Conservation (phyloP, 2,797 vertebrate species). For the Peromyscus eremicus region DNA sequence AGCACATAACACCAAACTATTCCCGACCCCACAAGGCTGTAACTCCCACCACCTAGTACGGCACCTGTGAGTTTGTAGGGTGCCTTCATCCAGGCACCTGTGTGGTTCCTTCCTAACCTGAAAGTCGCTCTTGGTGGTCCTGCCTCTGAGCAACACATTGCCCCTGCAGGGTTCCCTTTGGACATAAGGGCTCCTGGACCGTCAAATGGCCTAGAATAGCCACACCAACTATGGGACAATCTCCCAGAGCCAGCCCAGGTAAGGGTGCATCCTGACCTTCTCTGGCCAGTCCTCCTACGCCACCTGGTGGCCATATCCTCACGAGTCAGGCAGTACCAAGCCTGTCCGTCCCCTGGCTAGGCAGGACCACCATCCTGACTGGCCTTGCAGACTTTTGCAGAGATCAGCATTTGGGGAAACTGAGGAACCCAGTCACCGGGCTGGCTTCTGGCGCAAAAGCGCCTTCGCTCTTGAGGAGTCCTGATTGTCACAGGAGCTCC, state of each 20-base stretch:
- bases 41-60: rapidly evolving
- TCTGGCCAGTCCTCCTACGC: constrained; percentile 28
- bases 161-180: rapidly evolving
- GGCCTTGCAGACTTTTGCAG: rapidly evolving
- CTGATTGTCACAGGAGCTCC: constrained; percentile 1
- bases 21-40: neutral
- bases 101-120: neutral
- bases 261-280: rapidly evolving
- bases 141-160: too few relatives aligned
- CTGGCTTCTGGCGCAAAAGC: constrained; percentile 22
- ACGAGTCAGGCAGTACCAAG: neutral
- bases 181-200: rapidly evolving
- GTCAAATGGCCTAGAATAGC: too few relatives aligned
- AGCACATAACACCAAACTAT: neutral
- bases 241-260: rapidly evolving
- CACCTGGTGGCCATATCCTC: constrained; percentile 62
- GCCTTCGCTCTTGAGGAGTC: neutral
- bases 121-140: neutral
- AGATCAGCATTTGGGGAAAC: neutral
- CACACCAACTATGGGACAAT: too few relatives aligned
- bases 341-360: neutral
- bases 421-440: neutral
- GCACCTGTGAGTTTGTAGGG: neutral
- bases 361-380: neutral
- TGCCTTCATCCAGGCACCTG: neutral